phyloP scores from a whole-genome alignment of 64 coral and sea anemone species.

The Acropora tenuis region DNA sequence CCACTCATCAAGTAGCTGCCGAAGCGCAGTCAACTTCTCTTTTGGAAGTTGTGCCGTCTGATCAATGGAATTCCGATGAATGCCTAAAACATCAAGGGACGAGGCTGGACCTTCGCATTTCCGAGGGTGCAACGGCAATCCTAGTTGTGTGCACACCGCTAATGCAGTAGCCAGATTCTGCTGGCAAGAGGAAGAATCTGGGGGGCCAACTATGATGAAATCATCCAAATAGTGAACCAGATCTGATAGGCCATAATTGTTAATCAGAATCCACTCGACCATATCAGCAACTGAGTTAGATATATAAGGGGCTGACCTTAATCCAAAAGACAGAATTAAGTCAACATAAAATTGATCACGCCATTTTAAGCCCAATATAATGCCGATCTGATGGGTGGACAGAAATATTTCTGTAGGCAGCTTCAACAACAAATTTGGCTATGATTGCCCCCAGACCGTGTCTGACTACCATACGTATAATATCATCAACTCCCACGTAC shows the following conservation, averaged over 20 bases:
- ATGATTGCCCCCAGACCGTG: constrained; percentile 11
- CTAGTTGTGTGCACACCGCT: not conserved
- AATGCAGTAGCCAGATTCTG: not conserved
- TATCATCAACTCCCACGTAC: constrained; percentile 17
- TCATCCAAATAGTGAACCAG: constrained; percentile 51
- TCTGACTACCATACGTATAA: not conserved
- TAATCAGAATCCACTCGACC: constrained; percentile 37
- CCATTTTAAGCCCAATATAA: constrained; percentile 38
- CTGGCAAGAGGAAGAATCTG: not conserved
- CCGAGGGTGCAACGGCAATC: not conserved
- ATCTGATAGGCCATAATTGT: constrained; percentile 4
- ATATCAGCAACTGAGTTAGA: constrained; percentile 11
- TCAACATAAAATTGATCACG: constrained; percentile 27
- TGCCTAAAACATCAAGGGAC: not conserved
- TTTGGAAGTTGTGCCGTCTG: not conserved
- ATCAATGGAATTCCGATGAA: constrained; percentile 18
- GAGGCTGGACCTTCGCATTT: constrained; percentile 19
- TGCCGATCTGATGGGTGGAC: not conserved
- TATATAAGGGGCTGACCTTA: constrained; percentile 24
- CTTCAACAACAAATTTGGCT: constrained; percentile 42
- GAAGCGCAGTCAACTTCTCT: constrained; percentile 21
- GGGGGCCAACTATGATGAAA: constrained; percentile 22
- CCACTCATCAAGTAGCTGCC: not conserved
- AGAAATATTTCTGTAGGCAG: constrained; percentile 29
- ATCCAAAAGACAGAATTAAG: constrained; percentile 38